These are phyloP conservation scores for Unio delphinus DNA, from an alignment of 2,888 invertebrate species.

Conservation along the genomic window DNA sequence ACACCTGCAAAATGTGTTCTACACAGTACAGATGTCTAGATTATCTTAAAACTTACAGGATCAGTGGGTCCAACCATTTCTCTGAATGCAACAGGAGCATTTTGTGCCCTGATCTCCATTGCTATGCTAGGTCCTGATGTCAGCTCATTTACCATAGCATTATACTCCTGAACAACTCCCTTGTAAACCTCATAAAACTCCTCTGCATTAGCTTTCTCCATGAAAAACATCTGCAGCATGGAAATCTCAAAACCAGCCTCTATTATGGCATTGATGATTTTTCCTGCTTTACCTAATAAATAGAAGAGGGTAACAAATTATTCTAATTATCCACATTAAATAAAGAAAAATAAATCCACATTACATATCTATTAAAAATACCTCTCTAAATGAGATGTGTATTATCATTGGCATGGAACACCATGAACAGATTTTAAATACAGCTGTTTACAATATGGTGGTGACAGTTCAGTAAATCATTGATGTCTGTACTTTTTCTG, in stretches of 20 bases:
- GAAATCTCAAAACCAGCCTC: slow-evolving; percentile 85
- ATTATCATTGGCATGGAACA: too few relatives aligned
- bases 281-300: slow-evolving; percentile 74
- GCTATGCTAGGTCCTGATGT: slow-evolving; percentile 89
- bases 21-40: neutral
- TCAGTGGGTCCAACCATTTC: slow-evolving; percentile 90
- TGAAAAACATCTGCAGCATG: slow-evolving; percentile 81
- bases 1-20: too few relatives aligned
- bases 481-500: too few relatives aligned
- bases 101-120: slow-evolving; percentile 79
- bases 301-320: neutral
- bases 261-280: slow-evolving; percentile 82
- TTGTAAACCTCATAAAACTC: slow-evolving; percentile 95
- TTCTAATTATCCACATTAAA: neutral
- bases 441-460: too few relatives aligned
- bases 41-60: slow-evolving; percentile 78
- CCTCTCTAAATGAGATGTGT: too few relatives aligned
- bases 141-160: slow-evolving; percentile 84
- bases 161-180: slow-evolving; percentile 77
- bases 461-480: too few relatives aligned
- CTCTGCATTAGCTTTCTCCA: slow-evolving; percentile 87
- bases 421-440: too few relatives aligned
- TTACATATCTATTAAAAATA: too few relatives aligned
- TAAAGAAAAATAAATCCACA: neutral
- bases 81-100: slow-evolving; percentile 78